phyloP scores from a whole-genome alignment of 2,797 vertebrate species.

The Hozukius guyotensis region DNA sequence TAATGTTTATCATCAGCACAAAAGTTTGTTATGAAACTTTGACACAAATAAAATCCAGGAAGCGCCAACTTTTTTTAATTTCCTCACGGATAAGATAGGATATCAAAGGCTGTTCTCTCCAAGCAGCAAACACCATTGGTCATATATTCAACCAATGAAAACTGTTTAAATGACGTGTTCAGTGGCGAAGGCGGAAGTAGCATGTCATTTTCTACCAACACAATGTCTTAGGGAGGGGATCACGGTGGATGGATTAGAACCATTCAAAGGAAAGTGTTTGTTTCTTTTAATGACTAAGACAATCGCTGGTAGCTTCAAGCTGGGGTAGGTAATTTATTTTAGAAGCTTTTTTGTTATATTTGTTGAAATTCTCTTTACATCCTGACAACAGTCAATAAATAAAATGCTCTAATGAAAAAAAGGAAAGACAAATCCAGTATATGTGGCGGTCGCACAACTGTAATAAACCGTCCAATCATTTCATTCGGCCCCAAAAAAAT shows the following conservation, averaged over 20 bases:
- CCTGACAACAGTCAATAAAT: not conserved
- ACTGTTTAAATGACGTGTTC: not conserved
- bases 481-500: no score
- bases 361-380: no score
- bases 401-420: not conserved
- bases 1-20: conserved; percentile 15
- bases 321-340: not conserved
- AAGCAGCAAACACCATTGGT: not conserved
- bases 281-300: not conserved
- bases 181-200: not conserved
- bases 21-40: conserved; percentile 30
- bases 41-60: not conserved
- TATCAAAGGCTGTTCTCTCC: not conserved
- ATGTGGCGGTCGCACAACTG: not conserved
- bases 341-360: not conserved
- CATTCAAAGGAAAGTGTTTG: not conserved
- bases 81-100: not conserved
- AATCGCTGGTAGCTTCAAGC: not conserved
- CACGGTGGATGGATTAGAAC: not conserved
- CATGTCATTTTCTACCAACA: not conserved
- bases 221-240: not conserved
- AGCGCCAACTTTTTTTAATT: not conserved
- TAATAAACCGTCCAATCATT: not conserved
- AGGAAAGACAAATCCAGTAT: not conserved
- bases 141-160: not conserved